These are phyloP conservation scores for Dissostichus mawsoni DNA, from an alignment of 2,113 vertebrate species.

Conservation along the genomic window DNA sequence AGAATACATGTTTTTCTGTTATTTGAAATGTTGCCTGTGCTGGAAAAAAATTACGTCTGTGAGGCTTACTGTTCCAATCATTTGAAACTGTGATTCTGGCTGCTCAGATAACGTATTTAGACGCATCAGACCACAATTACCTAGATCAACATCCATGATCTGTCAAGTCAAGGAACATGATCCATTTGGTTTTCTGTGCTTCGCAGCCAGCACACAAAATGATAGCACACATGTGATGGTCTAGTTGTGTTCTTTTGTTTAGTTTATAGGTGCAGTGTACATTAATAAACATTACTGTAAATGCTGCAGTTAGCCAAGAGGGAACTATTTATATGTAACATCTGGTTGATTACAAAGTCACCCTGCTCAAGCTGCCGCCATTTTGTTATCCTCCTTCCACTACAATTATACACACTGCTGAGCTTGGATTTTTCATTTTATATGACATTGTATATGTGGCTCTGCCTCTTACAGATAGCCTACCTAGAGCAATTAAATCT, in stretches of 20 bases:
- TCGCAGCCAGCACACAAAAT: not conserved
- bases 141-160: too few species aligned
- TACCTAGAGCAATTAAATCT: not conserved
- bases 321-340: too few species aligned
- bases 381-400: not conserved
- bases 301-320: not conserved
- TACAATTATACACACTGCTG: not conserved
- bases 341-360: too few species aligned
- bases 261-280: not conserved
- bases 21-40: not conserved
- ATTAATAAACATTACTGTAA: not conserved
- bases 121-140: not conserved
- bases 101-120: not conserved
- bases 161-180: not conserved
- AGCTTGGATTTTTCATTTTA: not conserved
- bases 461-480: not conserved
- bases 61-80: not conserved
- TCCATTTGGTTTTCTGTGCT: not conserved
- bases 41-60: not conserved
- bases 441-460: not conserved
- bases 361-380: not conserved
- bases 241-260: not conserved
- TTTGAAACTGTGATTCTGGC: not conserved
- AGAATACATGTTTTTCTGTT: constrained; percentile 23
- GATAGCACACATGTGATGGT: not conserved